Percentiles rank a stretch among this genome's conserved stretches.
Conservation (phyloP, 1,140 invertebrate species). For the Cotesia glomerata region DNA sequence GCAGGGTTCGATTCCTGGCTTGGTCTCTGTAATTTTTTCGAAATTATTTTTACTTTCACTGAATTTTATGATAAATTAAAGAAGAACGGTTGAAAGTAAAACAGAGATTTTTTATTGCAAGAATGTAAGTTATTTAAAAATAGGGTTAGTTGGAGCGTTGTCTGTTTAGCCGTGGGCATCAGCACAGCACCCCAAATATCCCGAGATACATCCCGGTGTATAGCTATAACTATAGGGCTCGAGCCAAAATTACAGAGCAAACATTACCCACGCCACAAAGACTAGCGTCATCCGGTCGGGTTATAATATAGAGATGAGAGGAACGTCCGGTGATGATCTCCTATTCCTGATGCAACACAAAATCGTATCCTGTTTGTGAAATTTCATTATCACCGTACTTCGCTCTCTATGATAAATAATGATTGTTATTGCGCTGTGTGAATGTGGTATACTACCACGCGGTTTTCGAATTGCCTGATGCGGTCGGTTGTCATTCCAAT, state of each 20-base stretch:
- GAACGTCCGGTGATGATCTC: constrained; percentile 19
- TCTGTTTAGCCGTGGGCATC: not conserved
- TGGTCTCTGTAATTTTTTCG: too few relatives aligned
- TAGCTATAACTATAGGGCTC: constrained; percentile 4
- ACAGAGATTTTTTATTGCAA: too few relatives aligned
- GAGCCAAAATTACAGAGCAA: constrained; percentile 36
- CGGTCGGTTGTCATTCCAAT: constrained; percentile 16
- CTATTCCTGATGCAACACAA: constrained; percentile 12
- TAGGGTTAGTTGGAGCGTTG: not conserved
- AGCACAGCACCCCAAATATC: not conserved
- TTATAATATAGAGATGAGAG: not conserved
- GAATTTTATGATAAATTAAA: too few relatives aligned
- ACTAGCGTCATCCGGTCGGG: constrained; percentile 9
- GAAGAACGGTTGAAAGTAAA: too few relatives aligned
- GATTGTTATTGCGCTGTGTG: constrained; percentile 15
- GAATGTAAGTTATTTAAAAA: too few relatives aligned
- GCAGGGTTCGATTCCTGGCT: too few relatives aligned
- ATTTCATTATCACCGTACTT: constrained; percentile 16
- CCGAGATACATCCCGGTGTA: not conserved
- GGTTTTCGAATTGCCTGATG: constrained; percentile 17
- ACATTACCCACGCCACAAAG: constrained; percentile 27
- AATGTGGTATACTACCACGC: not conserved
- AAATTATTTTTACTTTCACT: too few relatives aligned
- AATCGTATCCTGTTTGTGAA: constrained; percentile 20
- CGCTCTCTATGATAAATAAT: constrained; percentile 18